phyloP scores from a whole-genome alignment of 2,113 vertebrate species.

The Vidua chalybeata region DNA sequence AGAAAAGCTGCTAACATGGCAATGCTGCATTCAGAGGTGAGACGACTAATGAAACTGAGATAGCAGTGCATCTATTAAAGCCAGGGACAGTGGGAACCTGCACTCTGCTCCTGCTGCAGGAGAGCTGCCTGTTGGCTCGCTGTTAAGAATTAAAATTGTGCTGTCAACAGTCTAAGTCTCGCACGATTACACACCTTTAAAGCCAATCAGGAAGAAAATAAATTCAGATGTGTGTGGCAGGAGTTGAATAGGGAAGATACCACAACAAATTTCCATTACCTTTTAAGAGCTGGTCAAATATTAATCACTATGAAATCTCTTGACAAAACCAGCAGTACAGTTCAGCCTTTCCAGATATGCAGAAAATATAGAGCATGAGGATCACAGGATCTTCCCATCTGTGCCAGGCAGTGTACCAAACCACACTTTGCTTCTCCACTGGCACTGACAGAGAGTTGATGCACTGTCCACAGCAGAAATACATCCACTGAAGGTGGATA shows the following conservation, averaged over 20 bases:
- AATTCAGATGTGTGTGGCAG: slow-evolving; percentile 38
- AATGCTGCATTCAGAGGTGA: not conserved
- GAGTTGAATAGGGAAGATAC: slow-evolving; percentile 19
- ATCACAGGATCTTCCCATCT: not conserved
- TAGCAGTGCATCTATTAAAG: slow-evolving; percentile 27
- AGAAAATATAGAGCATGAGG: not conserved
- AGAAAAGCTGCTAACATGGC: slow-evolving; percentile 1
- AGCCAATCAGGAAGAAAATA: slow-evolving; percentile 61
- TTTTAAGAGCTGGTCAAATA: slow-evolving; percentile 30
- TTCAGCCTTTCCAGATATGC: not conserved
- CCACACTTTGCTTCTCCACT: not conserved
- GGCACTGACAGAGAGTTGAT: not conserved
- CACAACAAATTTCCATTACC: not conserved
- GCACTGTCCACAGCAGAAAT: not conserved
- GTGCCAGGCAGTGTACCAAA: not conserved
- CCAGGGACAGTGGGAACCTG: not conserved
- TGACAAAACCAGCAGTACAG: not conserved
- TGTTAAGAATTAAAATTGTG: slow-evolving; percentile 60
- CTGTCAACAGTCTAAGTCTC: slow-evolving; percentile 36
- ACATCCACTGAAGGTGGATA: not conserved
- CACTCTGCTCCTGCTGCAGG: not conserved
- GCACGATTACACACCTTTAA: slow-evolving; percentile 62
- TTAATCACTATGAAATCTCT: slow-evolving; percentile 24
- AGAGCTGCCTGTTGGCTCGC: not conserved
- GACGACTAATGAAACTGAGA: slow-evolving; percentile 8